Conservation (phyloP, 2,113 vertebrate species). For the Sorex araneus region DNA sequence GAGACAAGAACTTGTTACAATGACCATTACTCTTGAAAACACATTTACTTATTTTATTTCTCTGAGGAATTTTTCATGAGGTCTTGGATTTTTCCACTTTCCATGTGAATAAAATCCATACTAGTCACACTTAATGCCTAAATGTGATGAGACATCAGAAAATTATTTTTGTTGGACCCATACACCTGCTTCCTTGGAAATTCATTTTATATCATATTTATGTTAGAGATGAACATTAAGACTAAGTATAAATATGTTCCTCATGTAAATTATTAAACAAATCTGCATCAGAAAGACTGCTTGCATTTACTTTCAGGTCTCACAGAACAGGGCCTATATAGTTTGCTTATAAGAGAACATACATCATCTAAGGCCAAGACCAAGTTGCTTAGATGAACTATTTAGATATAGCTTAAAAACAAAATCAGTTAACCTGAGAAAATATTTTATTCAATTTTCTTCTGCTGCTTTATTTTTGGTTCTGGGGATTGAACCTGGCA, state of each 20-base stretch:
- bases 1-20: background rate
- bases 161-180: background rate
- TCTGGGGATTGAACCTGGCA: too few species aligned
- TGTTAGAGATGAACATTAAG: background rate
- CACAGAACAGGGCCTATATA: background rate
- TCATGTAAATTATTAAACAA: background rate
- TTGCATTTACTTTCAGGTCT: background rate
- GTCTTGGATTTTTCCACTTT: background rate
- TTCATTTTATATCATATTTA: background rate
- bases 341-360: background rate
- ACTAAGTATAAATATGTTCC: background rate
- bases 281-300: background rate
- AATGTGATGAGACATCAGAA: conserved; percentile 4
- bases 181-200: conserved; percentile 6
- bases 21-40: background rate
- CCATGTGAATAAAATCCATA: conserved; percentile 34
- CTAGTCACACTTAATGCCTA: background rate
- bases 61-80: background rate
- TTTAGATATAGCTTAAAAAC: background rate
- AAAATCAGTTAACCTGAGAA: background rate
- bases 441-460: too few species aligned
- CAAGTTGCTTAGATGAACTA: background rate
- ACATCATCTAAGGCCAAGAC: background rate
- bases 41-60: background rate
- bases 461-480: too few species aligned